Conservation (phyloP, 2,797 vertebrate genomes). For the Heteromormyrus szaboi region DNA sequence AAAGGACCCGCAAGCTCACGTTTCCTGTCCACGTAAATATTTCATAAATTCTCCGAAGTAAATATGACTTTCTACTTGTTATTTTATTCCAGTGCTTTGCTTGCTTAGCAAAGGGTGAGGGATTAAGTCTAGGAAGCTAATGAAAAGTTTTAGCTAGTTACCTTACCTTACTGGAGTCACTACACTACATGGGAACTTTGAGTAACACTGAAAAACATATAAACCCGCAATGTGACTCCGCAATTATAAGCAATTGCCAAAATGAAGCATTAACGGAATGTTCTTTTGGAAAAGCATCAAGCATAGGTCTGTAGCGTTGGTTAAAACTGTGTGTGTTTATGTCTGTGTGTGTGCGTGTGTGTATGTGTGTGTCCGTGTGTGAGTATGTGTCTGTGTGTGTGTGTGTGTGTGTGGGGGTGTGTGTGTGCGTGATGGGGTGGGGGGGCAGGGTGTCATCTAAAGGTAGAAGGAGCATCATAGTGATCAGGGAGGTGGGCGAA, state of each 20-base stretch:
- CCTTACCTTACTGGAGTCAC: not conserved
- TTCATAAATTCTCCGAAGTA: conserved; percentile 31
- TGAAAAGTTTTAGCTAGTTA: not conserved
- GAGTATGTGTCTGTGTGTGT: no score
- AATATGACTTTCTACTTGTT: not conserved
- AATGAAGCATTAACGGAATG: not conserved
- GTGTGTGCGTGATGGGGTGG: not conserved
- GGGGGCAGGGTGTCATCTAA: not conserved
- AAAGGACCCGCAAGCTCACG: not conserved
- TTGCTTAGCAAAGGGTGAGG: not conserved
- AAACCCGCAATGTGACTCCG: not conserved
- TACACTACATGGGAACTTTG: not conserved
- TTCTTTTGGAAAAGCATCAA: not conserved
- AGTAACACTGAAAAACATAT: not conserved
- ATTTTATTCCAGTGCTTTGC: not conserved
- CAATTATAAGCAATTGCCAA: not conserved
- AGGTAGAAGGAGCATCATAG: not conserved
- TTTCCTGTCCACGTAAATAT: conserved; percentile 12
- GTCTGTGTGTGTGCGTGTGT: conserved; percentile 25
- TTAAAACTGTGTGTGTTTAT: conserved; percentile 20
- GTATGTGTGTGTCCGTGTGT: no score
- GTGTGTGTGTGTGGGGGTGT: not conserved
- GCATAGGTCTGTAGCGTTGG: not conserved
- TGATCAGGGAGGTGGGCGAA: not conserved
- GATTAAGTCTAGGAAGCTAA: not conserved